phyloP scores from a whole-genome alignment of 2,113 vertebrate species.

The Cebus imitator region DNA sequence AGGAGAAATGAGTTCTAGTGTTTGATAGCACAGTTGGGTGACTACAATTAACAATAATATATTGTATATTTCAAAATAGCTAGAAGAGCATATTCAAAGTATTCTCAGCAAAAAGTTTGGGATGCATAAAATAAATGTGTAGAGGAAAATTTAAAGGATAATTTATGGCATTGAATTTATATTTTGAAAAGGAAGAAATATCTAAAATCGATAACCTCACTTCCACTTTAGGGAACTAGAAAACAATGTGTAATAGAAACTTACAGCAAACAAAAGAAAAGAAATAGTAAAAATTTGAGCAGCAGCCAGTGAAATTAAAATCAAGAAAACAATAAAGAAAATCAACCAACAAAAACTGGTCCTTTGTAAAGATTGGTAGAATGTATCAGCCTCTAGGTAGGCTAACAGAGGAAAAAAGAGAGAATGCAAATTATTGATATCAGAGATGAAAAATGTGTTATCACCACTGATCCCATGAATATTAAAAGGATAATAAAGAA shows the following conservation, averaged over 20 bases:
- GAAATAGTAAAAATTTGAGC: neutral
- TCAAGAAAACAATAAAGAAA: neutral
- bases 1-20: too few relatives aligned
- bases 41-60: too few relatives aligned
- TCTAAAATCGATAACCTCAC: neutral
- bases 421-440: neutral
- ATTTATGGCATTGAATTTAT: neutral
- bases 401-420: neutral
- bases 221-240: neutral
- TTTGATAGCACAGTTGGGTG: too few relatives aligned
- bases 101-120: neutral
- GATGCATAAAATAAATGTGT: neutral
- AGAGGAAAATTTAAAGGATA: neutral
- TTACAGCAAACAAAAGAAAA: neutral
- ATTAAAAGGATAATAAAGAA: neutral
- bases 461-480: neutral
- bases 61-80: too few relatives aligned
- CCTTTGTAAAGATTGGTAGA: neutral
- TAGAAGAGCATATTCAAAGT: too few relatives aligned
- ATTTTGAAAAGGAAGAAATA: neutral
- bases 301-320: neutral
- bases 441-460: neutral
- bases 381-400: neutral
- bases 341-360: neutral
- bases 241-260: neutral